Evolutionary conservation across 2,113 vertebrate genomes (phyloP).

Genomic region (Nesoenas mayeri): DNA sequence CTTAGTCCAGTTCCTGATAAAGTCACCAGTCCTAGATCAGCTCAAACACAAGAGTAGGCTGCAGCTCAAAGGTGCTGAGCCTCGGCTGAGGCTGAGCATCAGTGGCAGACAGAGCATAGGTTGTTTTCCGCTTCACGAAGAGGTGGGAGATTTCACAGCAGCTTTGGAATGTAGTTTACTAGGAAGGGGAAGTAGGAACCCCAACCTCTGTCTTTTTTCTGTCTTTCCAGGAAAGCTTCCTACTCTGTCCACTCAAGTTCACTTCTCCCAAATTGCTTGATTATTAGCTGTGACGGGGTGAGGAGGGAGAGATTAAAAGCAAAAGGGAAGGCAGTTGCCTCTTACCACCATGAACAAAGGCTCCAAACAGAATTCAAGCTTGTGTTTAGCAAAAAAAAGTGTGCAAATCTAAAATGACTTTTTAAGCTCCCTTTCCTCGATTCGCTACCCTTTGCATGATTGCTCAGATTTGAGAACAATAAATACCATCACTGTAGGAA

Average conservation of each 20-base stretch:
- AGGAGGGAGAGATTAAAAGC: not conserved
- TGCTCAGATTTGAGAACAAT: slow-evolving; percentile 20
- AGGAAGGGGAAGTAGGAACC: not conserved
- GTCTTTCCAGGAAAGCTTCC: not conserved
- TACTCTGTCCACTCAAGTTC: not conserved
- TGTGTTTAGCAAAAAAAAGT: not conserved
- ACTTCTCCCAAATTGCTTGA: not conserved
- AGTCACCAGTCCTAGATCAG: not conserved
- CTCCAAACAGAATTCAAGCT: not conserved
- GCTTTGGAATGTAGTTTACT: not conserved
- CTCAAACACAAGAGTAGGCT: not conserved
- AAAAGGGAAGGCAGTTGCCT: not conserved
- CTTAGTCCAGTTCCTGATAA: not conserved
- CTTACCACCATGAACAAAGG: not conserved
- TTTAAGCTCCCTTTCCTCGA: not conserved
- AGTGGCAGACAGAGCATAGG: not conserved
- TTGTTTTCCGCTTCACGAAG: not conserved
- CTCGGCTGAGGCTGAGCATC: not conserved
- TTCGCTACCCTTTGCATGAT: not conserved
- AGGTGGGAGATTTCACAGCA: not conserved
- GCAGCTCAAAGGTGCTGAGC: not conserved
- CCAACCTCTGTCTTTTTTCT: not conserved
- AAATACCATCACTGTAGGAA: not conserved
- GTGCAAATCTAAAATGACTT: not conserved
- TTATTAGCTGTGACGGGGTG: not conserved